Percentiles rank a stretch among this genome's conserved stretches.
Conservation (phyloP, 2,888 invertebrate genomes). For the Agrotis clavis region DNA sequence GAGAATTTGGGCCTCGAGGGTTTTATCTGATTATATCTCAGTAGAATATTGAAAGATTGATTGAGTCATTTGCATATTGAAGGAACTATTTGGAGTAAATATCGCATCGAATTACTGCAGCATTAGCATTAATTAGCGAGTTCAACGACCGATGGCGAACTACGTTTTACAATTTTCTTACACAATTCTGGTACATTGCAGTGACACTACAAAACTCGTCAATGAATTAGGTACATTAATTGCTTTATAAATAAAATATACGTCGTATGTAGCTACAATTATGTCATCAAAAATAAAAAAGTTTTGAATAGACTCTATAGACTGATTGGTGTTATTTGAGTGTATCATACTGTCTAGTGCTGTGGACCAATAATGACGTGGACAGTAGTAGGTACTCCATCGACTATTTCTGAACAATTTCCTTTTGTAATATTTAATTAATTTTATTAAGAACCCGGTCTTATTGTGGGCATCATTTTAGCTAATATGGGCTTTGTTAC, state of each 20-base stretch:
- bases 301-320: not conserved
- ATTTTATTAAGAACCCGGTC: not conserved
- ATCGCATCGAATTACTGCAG: slow-evolving; percentile 70
- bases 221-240: slow-evolving; percentile 33
- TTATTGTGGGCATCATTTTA: not conserved
- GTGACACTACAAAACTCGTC: slow-evolving; percentile 14
- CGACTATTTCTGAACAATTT: slow-evolving; percentile 20
- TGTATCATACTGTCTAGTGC: slow-evolving; percentile 31
- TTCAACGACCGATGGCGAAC: slow-evolving; percentile 74
- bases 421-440: slow-evolving; percentile 3
- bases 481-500: slow-evolving; percentile 29
- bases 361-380: slow-evolving; percentile 24
- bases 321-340: slow-evolving; percentile 5
- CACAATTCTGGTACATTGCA: slow-evolving; percentile 70
- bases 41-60: too few species aligned
- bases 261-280: slow-evolving; percentile 6
- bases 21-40: slow-evolving; percentile 10
- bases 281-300: slow-evolving; percentile 10
- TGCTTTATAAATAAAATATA: slow-evolving; percentile 7
- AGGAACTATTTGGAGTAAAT: slow-evolving; percentile 68
- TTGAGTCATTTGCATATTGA: slow-evolving; percentile 75
- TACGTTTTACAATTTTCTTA: slow-evolving; percentile 59
- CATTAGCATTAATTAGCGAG: slow-evolving; percentile 80
- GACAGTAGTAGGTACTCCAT: slow-evolving; percentile 7
- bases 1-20: not conserved